Evolutionary conservation across 2,888 invertebrate genomes (phyloP).

Genomic region (Coenonympha glycerion): DNA sequence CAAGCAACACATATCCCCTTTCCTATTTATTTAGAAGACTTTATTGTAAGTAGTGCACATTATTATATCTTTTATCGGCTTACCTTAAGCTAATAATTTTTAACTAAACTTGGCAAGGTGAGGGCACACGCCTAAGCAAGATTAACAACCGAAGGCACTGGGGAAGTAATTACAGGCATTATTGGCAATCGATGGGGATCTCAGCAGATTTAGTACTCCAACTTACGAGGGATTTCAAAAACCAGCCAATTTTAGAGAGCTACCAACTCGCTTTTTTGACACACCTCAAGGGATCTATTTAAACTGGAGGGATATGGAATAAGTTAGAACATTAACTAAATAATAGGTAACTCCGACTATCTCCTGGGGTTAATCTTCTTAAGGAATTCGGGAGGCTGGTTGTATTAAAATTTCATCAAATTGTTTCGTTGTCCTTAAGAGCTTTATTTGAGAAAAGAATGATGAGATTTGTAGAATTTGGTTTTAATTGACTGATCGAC

Average conservation of each 20-base stretch:
- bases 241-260: slow-evolving; percentile 27
- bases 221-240: slow-evolving; percentile 35
- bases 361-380: slow-evolving; percentile 30
- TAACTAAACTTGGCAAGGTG: slow-evolving; percentile 53
- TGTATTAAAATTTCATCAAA: slow-evolving; percentile 25
- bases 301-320: slow-evolving; percentile 26
- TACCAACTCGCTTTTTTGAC: neutral
- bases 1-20: too few species aligned
- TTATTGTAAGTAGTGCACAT: neutral
- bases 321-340: slow-evolving; percentile 31
- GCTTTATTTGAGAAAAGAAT: neutral
- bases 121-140: slow-evolving; percentile 47
- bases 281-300: slow-evolving; percentile 10
- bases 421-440: slow-evolving; percentile 5
- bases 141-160: slow-evolving; percentile 52
- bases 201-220: slow-evolving; percentile 54
- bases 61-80: slow-evolving; percentile 8
- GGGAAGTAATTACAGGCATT: slow-evolving; percentile 66
- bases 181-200: slow-evolving; percentile 64
- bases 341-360: slow-evolving; percentile 31
- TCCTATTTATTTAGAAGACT: too few species aligned
- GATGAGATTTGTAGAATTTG: neutral
- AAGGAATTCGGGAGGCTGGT: slow-evolving; percentile 23
- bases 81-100: slow-evolving; percentile 42
- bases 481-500: neutral